These are phyloP conservation scores for Zosterops pallidus DNA, from an alignment of 2,113 vertebrate species.

Conservation along the genomic window DNA sequence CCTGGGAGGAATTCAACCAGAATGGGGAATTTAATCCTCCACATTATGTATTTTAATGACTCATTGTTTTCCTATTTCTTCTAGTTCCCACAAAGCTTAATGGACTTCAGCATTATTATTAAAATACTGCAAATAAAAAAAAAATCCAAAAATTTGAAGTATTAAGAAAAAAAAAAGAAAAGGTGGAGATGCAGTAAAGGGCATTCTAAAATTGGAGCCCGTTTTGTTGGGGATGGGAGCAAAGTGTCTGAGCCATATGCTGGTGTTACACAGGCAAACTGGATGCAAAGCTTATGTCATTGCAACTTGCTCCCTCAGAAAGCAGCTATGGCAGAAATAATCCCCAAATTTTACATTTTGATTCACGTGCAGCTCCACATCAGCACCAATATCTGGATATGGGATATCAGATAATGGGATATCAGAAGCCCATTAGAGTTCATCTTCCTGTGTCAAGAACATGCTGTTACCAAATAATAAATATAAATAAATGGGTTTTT, in stretches of 20 bases:
- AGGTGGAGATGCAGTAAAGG: not conserved
- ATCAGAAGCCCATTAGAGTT: not conserved
- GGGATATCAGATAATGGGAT: too few species aligned
- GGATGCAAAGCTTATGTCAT: not conserved
- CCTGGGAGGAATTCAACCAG: slow-evolving; percentile 6
- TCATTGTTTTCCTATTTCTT: slow-evolving; percentile 14
- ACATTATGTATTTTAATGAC: slow-evolving; percentile 17
- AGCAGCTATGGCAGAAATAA: not conserved
- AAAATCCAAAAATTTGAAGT: too few species aligned
- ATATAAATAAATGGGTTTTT: not conserved
- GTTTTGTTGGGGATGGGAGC: not conserved
- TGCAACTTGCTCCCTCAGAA: not conserved
- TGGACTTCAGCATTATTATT: not conserved
- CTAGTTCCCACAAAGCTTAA: not conserved
- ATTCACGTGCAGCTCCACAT: not conserved
- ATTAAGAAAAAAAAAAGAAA: not conserved
- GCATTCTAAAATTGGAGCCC: slow-evolving; percentile 34
- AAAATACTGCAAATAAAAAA: not conserved
- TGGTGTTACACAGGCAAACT: not conserved
- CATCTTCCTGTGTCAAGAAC: not conserved
- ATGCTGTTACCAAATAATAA: not conserved
- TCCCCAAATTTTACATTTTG: not conserved
- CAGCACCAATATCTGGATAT: not conserved
- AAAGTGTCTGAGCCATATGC: slow-evolving; percentile 31
- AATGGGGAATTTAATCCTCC: not conserved